Conservation (phyloP, 2,113 vertebrate genomes). For the Syngnathus typhle region DNA sequence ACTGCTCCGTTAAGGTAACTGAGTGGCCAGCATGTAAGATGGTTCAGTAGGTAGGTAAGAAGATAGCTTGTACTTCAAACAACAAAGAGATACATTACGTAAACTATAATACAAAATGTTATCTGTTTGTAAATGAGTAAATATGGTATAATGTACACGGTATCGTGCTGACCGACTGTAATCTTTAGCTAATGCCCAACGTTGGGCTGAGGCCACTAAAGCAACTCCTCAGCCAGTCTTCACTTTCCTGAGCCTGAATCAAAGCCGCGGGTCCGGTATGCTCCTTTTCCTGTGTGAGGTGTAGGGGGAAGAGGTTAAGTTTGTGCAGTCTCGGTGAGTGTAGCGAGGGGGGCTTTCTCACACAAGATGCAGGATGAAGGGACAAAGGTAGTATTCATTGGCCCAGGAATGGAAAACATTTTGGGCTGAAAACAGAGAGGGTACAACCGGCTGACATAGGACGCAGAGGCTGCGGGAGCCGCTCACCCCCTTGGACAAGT, state of each 20-base stretch:
- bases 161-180: background rate
- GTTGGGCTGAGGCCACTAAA: slow-evolving; percentile 31
- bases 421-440: slow-evolving; percentile 71
- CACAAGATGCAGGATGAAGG: slow-evolving; percentile 70
- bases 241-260: slow-evolving; percentile 58
- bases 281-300: slow-evolving; percentile 69
- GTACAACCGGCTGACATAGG: slow-evolving; percentile 57
- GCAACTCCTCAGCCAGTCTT: slow-evolving; percentile 43
- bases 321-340: slow-evolving; percentile 64
- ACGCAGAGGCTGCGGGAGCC: slow-evolving; percentile 53
- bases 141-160: background rate
- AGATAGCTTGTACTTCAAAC: too few species aligned
- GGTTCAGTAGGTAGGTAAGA: too few species aligned
- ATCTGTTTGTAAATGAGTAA: background rate
- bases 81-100: background rate
- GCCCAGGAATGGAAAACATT: slow-evolving; percentile 78
- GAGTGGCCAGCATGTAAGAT: too few species aligned
- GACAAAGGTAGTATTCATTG: slow-evolving; percentile 80
- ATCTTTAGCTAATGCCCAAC: background rate
- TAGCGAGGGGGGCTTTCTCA: slow-evolving; percentile 66
- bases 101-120: background rate
- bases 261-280: slow-evolving; percentile 57
- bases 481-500: slow-evolving; percentile 10
- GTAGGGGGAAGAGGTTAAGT: slow-evolving; percentile 67
- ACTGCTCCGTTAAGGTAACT: too few species aligned